These are phyloP conservation scores for Melanostigma gelatinosum DNA, from an alignment of 2,113 vertebrate species.

Conservation along the genomic window DNA sequence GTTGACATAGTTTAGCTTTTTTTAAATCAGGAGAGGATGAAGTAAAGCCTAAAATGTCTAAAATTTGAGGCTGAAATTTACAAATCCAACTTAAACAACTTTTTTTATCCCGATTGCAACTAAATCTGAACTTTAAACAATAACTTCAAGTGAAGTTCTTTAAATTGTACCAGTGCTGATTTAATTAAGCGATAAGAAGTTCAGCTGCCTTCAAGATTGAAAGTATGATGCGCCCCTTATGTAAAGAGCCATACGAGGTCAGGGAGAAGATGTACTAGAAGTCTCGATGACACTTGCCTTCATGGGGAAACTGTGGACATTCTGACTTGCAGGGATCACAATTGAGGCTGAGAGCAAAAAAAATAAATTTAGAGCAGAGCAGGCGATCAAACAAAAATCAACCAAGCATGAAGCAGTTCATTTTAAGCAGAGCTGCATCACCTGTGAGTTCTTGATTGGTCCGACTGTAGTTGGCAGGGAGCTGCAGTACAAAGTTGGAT, in stretches of 20 bases:
- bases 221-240: background rate
- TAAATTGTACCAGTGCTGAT: background rate
- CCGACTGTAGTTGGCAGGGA: slow-evolving; percentile 83
- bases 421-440: slow-evolving; percentile 1
- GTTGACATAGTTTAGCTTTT: background rate
- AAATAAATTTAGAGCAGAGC: background rate
- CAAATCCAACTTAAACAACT: background rate
- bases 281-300: slow-evolving; percentile 75
- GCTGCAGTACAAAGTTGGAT: slow-evolving; percentile 86
- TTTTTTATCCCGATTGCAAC: background rate
- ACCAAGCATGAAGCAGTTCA: background rate
- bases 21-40: background rate
- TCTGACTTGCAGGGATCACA: slow-evolving; percentile 84
- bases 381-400: slow-evolving; percentile 6
- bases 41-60: background rate
- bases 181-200: background rate
- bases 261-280: background rate
- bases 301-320: slow-evolving; percentile 80
- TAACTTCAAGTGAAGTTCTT: background rate
- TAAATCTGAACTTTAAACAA: background rate
- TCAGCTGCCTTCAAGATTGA: background rate
- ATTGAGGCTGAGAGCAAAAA: slow-evolving; percentile 73
- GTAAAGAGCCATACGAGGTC: background rate
- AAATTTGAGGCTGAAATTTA: background rate
- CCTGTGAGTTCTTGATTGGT: slow-evolving; percentile 82